Evolutionary conservation across 2,797 vertebrate species (phyloP), one percentile per base, ranked within the genome.

Genomic region (Tenualosa ilisha): DNA sequence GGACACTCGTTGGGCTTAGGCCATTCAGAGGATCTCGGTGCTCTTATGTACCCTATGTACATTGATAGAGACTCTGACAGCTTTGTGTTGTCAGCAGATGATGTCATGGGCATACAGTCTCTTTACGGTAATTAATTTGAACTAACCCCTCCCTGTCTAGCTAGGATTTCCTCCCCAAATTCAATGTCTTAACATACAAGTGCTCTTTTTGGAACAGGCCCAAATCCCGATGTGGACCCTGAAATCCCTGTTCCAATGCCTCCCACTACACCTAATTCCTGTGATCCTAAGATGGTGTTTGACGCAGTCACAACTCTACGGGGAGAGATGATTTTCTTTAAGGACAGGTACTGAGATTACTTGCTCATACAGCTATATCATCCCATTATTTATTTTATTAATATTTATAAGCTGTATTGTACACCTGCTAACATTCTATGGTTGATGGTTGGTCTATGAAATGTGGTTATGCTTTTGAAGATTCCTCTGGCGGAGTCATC

Each of bases 271-370:
- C 91, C 95, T 63, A 87, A 89, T 6, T 83, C 75, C 84, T 97
- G 96, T 88, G 91, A 93, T 61, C 91, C 92, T 2, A 89, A 90
- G 11, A 82, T 93, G 37, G 89, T 90, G 82, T 93, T 97, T 0
- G 91, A 96, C 88, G 95, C 95, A 24, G 56, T 94, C 87, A 95
- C 95, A 63, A 94, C 92, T 3, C 86, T 96, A 22, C 92, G 93
- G 50, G 89, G 85, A 92, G 96, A 96, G 91, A 51, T 93, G 0
- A 87, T 97, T 87, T 96, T 96, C 91, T 95, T 97, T 87, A 97
- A 95, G 91, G 91, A 91, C 91, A 94, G 94, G 96, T 96, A 95
- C 93, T 88, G 59, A 63, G 6, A 63, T 24, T 75, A 31, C 4
- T 15, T 15, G 13, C 0, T 15, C 40, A 15, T 40, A 17, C 43